Evolutionary conservation across 2,113 vertebrate species (phyloP).

Genomic region (Pluvianellus socialis): DNA sequence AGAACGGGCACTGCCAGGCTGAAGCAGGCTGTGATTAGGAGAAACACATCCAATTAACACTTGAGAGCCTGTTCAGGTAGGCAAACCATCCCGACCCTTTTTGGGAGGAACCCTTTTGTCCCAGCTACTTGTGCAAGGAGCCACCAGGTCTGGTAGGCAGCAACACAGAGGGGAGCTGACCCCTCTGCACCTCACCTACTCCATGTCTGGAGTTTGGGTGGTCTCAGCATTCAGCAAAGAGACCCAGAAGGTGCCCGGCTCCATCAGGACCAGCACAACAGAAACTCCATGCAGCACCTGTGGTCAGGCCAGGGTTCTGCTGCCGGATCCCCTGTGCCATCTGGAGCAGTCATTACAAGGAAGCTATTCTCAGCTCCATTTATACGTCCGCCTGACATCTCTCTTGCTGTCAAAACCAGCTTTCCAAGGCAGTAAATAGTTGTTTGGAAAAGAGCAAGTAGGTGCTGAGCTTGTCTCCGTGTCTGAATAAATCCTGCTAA

Average conservation of each 20-base stretch:
- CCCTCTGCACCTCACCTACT: rapidly evolving
- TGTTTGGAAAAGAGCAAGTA: constrained; percentile 57
- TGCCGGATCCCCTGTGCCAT: not conserved
- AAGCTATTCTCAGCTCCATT: constrained; percentile 41
- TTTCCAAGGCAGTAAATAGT: constrained; percentile 37
- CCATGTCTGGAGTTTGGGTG: not conserved
- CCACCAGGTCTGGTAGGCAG: rapidly evolving
- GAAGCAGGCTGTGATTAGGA: not conserved
- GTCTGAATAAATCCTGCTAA: constrained; percentile 10
- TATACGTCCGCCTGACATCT: constrained; percentile 6
- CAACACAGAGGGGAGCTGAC: not conserved
- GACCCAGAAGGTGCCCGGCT: not conserved
- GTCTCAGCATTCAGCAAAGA: not conserved
- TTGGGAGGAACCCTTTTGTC: not conserved
- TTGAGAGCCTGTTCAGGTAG: not conserved
- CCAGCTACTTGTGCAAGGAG: not conserved
- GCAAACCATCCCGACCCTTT: not conserved
- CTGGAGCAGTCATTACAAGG: constrained; percentile 8
- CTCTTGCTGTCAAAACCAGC: constrained; percentile 36
- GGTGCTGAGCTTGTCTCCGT: not conserved
- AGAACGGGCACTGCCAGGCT: not conserved
- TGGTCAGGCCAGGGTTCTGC: not conserved
- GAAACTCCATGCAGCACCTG: not conserved
- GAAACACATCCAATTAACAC: constrained; percentile 1
- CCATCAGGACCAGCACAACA: not conserved